phyloP scores from a whole-genome alignment of 1,140 invertebrate species.

The Cotesia glomerata region DNA sequence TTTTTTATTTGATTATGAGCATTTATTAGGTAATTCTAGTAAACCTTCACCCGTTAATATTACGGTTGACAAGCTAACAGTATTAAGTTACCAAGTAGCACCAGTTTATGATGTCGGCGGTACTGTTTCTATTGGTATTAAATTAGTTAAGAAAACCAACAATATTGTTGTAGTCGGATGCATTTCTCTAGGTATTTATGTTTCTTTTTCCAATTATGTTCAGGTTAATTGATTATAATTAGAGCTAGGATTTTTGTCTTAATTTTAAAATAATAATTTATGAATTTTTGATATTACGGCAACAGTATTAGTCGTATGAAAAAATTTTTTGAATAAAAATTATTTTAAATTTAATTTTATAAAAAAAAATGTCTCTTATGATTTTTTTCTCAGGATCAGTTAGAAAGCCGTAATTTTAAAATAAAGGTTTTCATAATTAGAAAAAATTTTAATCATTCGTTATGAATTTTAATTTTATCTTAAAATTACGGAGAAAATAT shows the following conservation, averaged over 20 bases:
- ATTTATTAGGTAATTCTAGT: slow-evolving; percentile 67
- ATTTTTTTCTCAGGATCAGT: too few relatives aligned
- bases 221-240: background rate
- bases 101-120: slow-evolving; percentile 76
- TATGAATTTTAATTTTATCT: too few relatives aligned
- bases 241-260: background rate
- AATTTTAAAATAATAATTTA: background rate
- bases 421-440: too few relatives aligned
- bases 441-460: too few relatives aligned
- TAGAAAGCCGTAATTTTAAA: too few relatives aligned
- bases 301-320: too few relatives aligned
- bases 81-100: slow-evolving; percentile 70
- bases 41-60: slow-evolving; percentile 70
- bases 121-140: slow-evolving; percentile 70
- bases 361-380: too few relatives aligned
- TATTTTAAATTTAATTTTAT: too few relatives aligned
- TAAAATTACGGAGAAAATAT: too few relatives aligned
- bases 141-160: slow-evolving; percentile 63
- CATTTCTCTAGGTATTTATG: slow-evolving; percentile 49
- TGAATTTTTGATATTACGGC: too few relatives aligned
- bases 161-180: slow-evolving; percentile 52
- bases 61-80: slow-evolving; percentile 66
- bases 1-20: slow-evolving; percentile 74
- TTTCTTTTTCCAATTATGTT: slow-evolving; percentile 8
- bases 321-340: too few relatives aligned